Evolutionary conservation across 2,113 vertebrate species (phyloP), one percentile per base, ranked within the genome.

Genomic region (Gymnobelideus leadbeateri): DNA sequence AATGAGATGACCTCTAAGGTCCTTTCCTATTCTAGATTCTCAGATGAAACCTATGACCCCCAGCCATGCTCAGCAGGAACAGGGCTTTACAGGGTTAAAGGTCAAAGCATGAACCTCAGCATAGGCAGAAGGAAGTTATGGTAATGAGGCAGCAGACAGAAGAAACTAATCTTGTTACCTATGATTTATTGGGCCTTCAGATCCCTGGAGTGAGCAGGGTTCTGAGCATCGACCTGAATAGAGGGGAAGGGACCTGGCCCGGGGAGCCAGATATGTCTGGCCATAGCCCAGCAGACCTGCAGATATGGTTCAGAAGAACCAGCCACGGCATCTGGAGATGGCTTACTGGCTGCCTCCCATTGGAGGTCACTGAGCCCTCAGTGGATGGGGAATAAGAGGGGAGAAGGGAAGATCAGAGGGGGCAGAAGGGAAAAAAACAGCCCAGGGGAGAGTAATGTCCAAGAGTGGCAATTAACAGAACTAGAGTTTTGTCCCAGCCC

Each of bases 171-270:
- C 68, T 84, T 28, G n/a, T 84, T 84, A 84, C 68, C n/a, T 84
- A 43, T 84, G 68, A 84, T 84, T 84, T 84, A 84, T 84, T 84
- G 68, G n/a, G 68, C n/a, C n/a, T 84, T n/a, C 68, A 84, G 68
- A 43, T 84, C 68, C 68, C 68, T 84, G 68, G 68, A 84, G 68
- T 84, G 68, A 84, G 19, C 68, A 84, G 68, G 37, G 37, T 84
- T 84, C 68, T 43, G 68, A 84, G 68, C 68, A 84, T 84, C 68
- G 68, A 84, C n/a, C 68, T 43, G 68, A 84, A 84, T 84, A n/a
- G 14, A 43, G 68, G 68, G 68, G 68, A 84, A 43, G 68, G 68
- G 37, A 84, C 37, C 37, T n/a, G 68, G 68, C 37, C 68, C 68
- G 19, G 43, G 68, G 68, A 84, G n/a, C 14, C 68, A 77, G 68